A percentile compares a stretch with the other conserved stretches of the same genome.
Conservation (phyloP, 2,113 vertebrate genomes). For the Macaca nemestrina region DNA sequence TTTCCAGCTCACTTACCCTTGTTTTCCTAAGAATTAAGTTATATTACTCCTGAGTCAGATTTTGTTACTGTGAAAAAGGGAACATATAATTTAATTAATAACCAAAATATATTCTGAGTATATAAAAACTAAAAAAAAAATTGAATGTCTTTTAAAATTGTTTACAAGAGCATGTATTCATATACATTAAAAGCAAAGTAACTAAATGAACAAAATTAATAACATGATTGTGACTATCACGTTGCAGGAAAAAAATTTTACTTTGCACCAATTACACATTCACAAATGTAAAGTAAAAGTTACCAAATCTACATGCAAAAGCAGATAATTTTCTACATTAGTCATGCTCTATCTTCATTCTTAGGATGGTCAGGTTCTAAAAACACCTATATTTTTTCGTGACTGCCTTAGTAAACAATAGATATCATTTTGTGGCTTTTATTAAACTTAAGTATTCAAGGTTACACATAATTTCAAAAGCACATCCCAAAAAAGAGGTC, state of each 20-base stretch:
- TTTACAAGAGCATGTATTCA: background rate
- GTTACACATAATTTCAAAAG: constrained; percentile 19
- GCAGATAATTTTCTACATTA: background rate
- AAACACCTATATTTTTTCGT: background rate
- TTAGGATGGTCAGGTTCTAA: background rate
- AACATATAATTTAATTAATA: constrained; percentile 32
- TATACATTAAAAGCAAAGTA: background rate
- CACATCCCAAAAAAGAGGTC: background rate
- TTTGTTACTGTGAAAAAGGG: background rate
- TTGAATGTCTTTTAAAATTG: background rate
- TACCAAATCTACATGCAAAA: background rate
- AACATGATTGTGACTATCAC: background rate
- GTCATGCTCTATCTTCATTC: background rate
- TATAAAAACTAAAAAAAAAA: background rate
- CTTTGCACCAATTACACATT: background rate
- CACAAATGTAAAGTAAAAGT: background rate
- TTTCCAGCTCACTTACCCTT: background rate
- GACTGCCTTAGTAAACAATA: background rate
- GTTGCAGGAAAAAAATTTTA: background rate
- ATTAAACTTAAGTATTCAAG: background rate
- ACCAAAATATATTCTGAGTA: background rate
- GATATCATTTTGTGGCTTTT: background rate
- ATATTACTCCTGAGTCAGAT: background rate
- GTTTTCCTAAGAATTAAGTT: constrained; percentile 17
- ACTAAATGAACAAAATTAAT: background rate